phyloP scores from a whole-genome alignment of 1,140 invertebrate species.

The Pentalonia nigronervosa region DNA sequence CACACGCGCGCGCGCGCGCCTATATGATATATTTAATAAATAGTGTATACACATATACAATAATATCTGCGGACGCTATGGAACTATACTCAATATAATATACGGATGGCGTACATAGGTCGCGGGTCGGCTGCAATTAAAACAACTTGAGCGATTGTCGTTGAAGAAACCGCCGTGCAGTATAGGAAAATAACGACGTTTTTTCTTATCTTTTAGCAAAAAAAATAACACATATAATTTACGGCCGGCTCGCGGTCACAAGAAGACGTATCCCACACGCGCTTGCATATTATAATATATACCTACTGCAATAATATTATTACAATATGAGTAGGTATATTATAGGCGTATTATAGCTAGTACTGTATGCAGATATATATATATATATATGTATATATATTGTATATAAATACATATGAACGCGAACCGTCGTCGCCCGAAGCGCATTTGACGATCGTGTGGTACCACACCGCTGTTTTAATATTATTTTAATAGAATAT shows the following conservation, averaged over 20 bases:
- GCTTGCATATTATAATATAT: neutral
- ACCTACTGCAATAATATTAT: neutral
- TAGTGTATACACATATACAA: neutral
- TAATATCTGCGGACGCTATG: neutral
- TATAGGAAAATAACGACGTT: neutral
- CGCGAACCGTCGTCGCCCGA: neutral
- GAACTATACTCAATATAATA: neutral
- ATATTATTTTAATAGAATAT: neutral
- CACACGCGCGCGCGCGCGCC: too few relatives aligned
- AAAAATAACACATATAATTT: neutral
- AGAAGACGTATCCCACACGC: neutral
- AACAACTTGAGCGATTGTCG: neutral
- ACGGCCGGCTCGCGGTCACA: neutral
- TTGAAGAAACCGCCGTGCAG: neutral
- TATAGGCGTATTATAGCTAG: neutral
- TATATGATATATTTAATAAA: too few relatives aligned
- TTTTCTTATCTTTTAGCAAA: conserved; percentile 1
- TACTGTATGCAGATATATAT: neutral
- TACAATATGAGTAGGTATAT: neutral
- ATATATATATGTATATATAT: too few relatives aligned
- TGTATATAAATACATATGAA: too few relatives aligned
- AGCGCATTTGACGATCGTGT: neutral
- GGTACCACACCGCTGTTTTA: neutral
- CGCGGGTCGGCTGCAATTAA: neutral
- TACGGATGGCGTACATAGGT: neutral